These are phyloP conservation scores for Neodiprion pinetum DNA, from an alignment of 1,140 invertebrate genomes.

Conservation along the genomic window DNA sequence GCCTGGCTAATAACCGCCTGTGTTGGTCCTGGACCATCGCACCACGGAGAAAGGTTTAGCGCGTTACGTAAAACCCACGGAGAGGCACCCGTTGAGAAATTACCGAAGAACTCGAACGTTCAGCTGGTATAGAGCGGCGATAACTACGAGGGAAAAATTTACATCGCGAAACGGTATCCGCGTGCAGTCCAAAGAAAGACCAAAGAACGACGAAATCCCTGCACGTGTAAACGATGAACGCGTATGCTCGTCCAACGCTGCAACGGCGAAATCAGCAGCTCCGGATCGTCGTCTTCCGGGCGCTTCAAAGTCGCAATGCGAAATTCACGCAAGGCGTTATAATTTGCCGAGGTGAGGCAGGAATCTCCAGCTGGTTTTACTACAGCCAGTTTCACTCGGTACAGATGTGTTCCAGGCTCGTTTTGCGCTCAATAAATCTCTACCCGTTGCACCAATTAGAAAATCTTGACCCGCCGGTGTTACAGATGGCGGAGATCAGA, in stretches of 20 bases:
- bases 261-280: too few species aligned
- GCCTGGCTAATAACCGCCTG: neutral
- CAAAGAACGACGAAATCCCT: too few species aligned
- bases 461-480: neutral
- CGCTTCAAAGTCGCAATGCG: too few species aligned
- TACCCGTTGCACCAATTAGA: neutral
- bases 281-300: too few species aligned
- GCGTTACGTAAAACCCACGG: neutral
- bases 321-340: too few species aligned
- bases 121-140: neutral
- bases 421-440: conserved; percentile 2
- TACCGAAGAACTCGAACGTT: neutral
- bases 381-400: neutral
- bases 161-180: neutral
- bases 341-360: too few species aligned
- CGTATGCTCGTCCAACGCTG: too few species aligned
- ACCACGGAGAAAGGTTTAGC: conserved; percentile 1
- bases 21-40: neutral
- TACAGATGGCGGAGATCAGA: neutral
- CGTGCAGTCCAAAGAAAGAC: too few species aligned
- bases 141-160: neutral
- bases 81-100: neutral
- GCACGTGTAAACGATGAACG: too few species aligned
- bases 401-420: too few species aligned
- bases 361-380: neutral